A percentile compares a stretch with the other conserved stretches of the same genome.
Conservation (phyloP, 2,797 vertebrate species). For the Sebastes cheni region DNA sequence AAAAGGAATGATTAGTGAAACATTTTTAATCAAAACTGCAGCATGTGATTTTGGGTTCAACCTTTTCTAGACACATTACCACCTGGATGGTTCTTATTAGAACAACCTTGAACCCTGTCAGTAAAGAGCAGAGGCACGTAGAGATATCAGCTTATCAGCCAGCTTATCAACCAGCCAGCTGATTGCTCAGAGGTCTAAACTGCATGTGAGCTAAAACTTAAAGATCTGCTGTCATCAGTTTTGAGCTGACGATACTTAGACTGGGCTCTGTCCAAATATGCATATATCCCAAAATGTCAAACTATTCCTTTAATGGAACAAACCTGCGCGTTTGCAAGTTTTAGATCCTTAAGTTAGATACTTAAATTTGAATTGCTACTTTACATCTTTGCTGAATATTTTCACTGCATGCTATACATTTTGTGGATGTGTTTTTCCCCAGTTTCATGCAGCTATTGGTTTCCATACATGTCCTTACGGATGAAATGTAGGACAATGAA, state of each 20-base stretch:
- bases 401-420: background rate
- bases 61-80: background rate
- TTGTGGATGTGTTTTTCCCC: rapidly evolving
- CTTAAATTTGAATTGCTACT: background rate
- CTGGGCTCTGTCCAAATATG: background rate
- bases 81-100: background rate
- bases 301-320: background rate
- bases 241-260: no score
- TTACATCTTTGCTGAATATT: background rate
- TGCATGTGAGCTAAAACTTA: background rate
- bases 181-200: background rate
- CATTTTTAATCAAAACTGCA: background rate
- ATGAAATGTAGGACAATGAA: background rate
- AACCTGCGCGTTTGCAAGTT: background rate
- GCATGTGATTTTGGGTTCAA: background rate
- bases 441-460: background rate
- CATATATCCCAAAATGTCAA: background rate
- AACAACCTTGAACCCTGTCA: background rate
- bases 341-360: background rate
- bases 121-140: background rate
- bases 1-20: background rate
- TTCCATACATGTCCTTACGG: background rate
- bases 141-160: no score
- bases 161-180: background rate
- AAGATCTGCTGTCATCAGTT: background rate